phyloP scores from a whole-genome alignment of 2,113 vertebrate genomes.

The Octodon degus region DNA sequence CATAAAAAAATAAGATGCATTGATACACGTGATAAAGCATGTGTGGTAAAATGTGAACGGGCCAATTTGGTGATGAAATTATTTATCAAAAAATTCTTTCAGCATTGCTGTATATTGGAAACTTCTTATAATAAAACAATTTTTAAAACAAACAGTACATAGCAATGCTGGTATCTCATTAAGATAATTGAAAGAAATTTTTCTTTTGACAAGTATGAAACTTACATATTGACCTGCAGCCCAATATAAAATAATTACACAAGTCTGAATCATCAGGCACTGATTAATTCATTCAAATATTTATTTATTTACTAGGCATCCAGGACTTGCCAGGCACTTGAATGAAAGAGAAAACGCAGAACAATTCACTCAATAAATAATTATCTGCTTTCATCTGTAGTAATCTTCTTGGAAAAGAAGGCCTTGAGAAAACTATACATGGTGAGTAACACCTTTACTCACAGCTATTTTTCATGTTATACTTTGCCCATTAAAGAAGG shows the following conservation, averaged over 20 bases:
- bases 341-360: slow-evolving; percentile 65
- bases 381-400: slow-evolving; percentile 40
- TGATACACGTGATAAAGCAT: slow-evolving; percentile 16
- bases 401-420: slow-evolving; percentile 40
- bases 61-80: slow-evolving; percentile 6
- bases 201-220: neutral
- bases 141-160: slow-evolving; percentile 20
- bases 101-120: slow-evolving; percentile 26
- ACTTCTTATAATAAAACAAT: slow-evolving; percentile 35
- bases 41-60: neutral
- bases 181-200: neutral
- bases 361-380: slow-evolving; percentile 47
- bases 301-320: slow-evolving; percentile 62
- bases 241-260: slow-evolving; percentile 57
- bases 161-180: slow-evolving; percentile 15
- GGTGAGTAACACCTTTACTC: slow-evolving; percentile 36
- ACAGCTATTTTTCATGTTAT: slow-evolving; percentile 42
- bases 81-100: slow-evolving; percentile 22
- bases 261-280: slow-evolving; percentile 39
- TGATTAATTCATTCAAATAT: slow-evolving; percentile 50
- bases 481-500: slow-evolving; percentile 62
- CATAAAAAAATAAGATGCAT: slow-evolving; percentile 9
- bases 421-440: neutral
- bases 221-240: slow-evolving; percentile 32
- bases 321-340: neutral